Evolutionary conservation across 1,140 invertebrate species (phyloP), one percentile per base, ranked within the genome.

Genomic region (Drosophila jambulina): DNA sequence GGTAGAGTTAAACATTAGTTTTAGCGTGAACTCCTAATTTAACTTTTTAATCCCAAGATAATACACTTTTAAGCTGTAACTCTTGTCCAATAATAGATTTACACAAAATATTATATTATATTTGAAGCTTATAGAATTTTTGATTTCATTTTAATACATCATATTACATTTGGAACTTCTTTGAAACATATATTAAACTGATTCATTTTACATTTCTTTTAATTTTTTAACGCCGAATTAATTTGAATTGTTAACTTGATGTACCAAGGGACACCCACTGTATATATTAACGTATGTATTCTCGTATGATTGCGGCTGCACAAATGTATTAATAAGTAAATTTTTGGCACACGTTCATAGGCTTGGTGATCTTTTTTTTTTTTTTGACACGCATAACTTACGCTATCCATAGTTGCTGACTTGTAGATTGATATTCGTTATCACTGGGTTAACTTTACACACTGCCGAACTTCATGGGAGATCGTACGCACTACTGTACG

Each of bases 251-350:
- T 57, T 57, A 57, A 57, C 21, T 57, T n/a, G n/a, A 38, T 23
- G 15, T 8, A 7, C 17, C 15, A 57, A 61, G 19, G 38, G 13
- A 42, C 62, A 23, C 2, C 21, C 56, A 61, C 62, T 27, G 40
- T 45, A 74, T 38, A 49, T 36, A 36, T 45, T 21, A 27, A 43
- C 12, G 32, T 38, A 56, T 63, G 36, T 63, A 74, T 65, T 38
- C 25, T 21, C 32, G 23, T 25, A 62, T 23, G 23, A 34, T 40
- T 54, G 15, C 27, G 36, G 48, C 51, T 62, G 63, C 57, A 61
- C 68, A 77, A 61, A 67, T 59, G 64, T 77, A 82, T 80, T 60
- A 63, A 61, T 82, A 77, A 81, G 49, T 68, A 76, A 62, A 63
- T 80, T 46, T 82, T 46, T 82, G 61, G 53, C 46, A 72, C 58